These are phyloP conservation scores for Miichthys miiuy DNA, from an alignment of 2,797 vertebrate genomes.

Conservation along the genomic window DNA sequence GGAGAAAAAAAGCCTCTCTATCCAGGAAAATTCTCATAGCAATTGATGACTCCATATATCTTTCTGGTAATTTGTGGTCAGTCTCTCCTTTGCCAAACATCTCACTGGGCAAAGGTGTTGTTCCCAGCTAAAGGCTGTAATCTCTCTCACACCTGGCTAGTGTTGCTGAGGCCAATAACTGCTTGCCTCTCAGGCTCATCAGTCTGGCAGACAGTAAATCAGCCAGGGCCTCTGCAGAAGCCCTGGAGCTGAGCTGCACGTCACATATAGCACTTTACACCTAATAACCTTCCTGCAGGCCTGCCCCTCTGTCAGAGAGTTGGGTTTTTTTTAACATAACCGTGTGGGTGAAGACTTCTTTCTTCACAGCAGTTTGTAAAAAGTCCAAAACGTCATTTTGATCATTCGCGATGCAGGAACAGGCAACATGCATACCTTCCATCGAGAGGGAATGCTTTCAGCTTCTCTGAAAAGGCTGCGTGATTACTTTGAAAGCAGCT, in stretches of 20 bases:
- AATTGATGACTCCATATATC: slow-evolving; percentile 39
- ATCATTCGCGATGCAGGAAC: slow-evolving; percentile 56
- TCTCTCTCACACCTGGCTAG: slow-evolving; percentile 63
- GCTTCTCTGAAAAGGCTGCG: slow-evolving; percentile 47
- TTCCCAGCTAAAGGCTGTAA: slow-evolving; percentile 70
- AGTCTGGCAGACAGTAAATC: slow-evolving; percentile 68
- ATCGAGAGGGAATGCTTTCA: slow-evolving; percentile 55
- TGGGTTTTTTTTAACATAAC: slow-evolving; percentile 44
- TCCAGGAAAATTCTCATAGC: slow-evolving; percentile 3
- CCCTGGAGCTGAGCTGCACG: slow-evolving; percentile 53
- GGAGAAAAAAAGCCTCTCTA: neutral
- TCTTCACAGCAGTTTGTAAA: slow-evolving; percentile 24
- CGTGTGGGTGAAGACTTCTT: slow-evolving; percentile 13
- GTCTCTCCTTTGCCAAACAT: slow-evolving; percentile 47
- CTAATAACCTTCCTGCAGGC: slow-evolving; percentile 55
- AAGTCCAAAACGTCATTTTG: slow-evolving; percentile 53
- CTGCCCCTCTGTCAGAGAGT: slow-evolving; percentile 30
- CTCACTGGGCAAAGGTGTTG: slow-evolving; percentile 67
- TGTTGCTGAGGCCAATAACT: slow-evolving; percentile 59
- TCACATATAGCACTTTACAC: slow-evolving; percentile 52
- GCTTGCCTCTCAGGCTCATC: slow-evolving; percentile 67
- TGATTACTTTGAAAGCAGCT: slow-evolving; percentile 61
- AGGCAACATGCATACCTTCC: slow-evolving; percentile 48
- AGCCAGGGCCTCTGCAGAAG: slow-evolving; percentile 56
- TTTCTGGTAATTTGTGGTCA: slow-evolving; percentile 29